Evolutionary conservation across 2,113 vertebrate species (phyloP).

Genomic region (Sander vitreus): DNA sequence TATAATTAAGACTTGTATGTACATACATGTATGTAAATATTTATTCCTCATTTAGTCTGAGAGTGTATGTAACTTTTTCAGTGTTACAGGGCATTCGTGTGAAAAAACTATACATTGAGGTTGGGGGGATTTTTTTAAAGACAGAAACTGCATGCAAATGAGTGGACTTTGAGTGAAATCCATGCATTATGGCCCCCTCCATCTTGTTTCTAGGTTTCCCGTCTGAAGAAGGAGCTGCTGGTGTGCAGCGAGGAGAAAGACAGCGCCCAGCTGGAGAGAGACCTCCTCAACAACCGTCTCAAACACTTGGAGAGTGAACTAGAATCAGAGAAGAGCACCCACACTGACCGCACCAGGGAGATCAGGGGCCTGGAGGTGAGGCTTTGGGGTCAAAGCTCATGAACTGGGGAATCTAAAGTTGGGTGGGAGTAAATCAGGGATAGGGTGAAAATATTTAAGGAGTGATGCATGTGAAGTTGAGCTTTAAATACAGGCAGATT

Average conservation of each 20-base stretch:
- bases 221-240: conserved; percentile 91
- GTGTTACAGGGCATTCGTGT: not conserved
- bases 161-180: not conserved
- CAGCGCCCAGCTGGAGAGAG: conserved; percentile 87
- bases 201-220: conserved; percentile 80
- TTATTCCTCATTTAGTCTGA: not conserved
- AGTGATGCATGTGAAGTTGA: not conserved
- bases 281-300: conserved; percentile 89
- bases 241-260: conserved; percentile 88
- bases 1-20: not conserved
- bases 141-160: not conserved
- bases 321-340: conserved; percentile 86
- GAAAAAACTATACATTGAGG: not conserved
- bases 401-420: conserved; percentile 13
- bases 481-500: not conserved
- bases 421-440: not conserved
- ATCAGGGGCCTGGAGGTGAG: conserved; percentile 90
- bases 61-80: not conserved
- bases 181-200: not conserved
- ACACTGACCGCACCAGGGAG: conserved; percentile 89
- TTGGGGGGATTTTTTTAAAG: not conserved
- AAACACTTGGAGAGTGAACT: conserved; percentile 89
- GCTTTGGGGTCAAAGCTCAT: conserved; percentile 26
- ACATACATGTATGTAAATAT: not conserved
- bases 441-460: not conserved